Conservation (phyloP, 2,113 vertebrate species). For the Neogale vison region DNA sequence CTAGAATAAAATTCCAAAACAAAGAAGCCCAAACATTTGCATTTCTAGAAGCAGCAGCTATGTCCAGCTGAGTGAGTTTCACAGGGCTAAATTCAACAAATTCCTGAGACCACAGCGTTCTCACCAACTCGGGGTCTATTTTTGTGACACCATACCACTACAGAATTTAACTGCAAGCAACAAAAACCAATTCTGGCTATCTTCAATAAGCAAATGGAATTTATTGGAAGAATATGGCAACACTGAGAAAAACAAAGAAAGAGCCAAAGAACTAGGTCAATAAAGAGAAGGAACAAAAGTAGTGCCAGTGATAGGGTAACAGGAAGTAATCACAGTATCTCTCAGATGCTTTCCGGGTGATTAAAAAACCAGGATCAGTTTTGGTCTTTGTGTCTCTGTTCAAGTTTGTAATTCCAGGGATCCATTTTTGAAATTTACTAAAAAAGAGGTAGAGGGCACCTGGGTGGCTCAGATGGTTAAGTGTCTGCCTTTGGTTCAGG, state of each 20-base stretch:
- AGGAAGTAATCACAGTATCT: background rate
- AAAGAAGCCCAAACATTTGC: background rate
- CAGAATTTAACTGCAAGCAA: background rate
- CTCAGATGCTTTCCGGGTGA: background rate
- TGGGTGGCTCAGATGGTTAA: no score
- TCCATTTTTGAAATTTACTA: background rate
- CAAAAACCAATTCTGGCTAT: background rate
- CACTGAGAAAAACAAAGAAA: background rate
- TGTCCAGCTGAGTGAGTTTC: background rate
- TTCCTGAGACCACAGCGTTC: background rate
- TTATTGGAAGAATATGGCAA: background rate
- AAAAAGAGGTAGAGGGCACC: no score
- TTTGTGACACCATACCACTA: background rate
- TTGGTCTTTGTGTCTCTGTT: background rate
- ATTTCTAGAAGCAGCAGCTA: background rate
- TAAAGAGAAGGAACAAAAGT: background rate
- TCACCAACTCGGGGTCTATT: background rate
- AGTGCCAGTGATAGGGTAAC: no score
- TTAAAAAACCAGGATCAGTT: background rate
- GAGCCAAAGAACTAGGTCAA: background rate
- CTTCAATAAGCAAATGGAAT: background rate
- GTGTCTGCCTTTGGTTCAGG: no score
- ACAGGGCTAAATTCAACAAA: background rate
- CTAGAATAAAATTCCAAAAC: slow-evolving; percentile 18
- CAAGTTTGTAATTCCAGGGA: background rate